Evolutionary conservation across 1,140 invertebrate species (phyloP), one percentile per base, ranked within the genome.

Genomic region (Megalopta genalis): DNA sequence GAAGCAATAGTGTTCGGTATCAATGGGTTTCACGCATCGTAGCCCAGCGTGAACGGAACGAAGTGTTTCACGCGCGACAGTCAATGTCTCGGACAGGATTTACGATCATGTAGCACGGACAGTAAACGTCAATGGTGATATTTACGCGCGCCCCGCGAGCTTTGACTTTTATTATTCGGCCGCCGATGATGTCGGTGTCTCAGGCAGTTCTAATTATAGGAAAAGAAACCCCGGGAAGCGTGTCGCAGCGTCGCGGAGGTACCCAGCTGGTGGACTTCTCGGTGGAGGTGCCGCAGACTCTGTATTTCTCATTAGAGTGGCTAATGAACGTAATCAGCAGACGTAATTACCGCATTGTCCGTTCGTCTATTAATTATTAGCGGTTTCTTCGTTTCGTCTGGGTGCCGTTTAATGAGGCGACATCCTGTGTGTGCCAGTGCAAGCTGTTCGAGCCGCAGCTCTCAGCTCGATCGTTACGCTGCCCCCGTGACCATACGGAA

Each of bases 351-450:
- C 25, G 68, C 27, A 81, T 84, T 84, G 83, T 84, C 63, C 64
- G 82, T 74, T 70, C 54, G 52, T n/a, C 60, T 69, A 60, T 81
- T 81, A 77, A 71, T 85, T 80, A 80, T 80, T 81, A 72, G 70
- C 68, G 49, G 60, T 81, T 85, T 82, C 80, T 86, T 82, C 67
- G 84, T 85, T 84, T 68, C 57, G 54, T 62, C 70, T 77, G 54
- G 74, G 65, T 80, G 77, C 62, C 62, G 81, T 83, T 86, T 82
- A 86, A 74, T 69, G 69, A 72, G 64, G 85, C 84, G 85, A 86
- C 84, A 86, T 86, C 84, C 83, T 74, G 85, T 85, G 84, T 85
- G 75, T 80, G 72, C 68, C 69, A 49, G 18, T 49, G 76, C 77
- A 86, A 86, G 76, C 85, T 86, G 74, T 60, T 86, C 54, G 67